Conservation (phyloP, 2,888 invertebrate genomes). For the Hydroisotoma schaefferi region DNA sequence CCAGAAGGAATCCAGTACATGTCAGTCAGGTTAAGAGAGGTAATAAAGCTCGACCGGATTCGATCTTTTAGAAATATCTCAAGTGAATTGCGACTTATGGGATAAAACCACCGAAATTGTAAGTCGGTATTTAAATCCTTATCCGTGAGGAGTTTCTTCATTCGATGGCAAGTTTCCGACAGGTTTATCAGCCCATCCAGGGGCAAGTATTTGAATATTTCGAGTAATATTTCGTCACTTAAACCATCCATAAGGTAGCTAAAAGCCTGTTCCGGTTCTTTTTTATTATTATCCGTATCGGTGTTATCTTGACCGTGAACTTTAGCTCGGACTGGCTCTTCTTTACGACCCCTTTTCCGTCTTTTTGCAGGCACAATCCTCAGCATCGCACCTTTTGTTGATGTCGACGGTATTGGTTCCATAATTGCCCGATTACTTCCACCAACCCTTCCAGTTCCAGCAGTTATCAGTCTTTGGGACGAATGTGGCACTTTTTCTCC, state of each 20-base stretch:
- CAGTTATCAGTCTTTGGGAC: no score
- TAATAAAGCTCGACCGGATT: slow-evolving; percentile 26
- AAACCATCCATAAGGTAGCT: slow-evolving; percentile 5
- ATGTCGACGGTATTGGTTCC: no score
- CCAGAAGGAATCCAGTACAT: slow-evolving; percentile 46
- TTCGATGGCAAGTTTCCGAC: slow-evolving; percentile 35
- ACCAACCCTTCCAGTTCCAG: no score
- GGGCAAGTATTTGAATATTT: slow-evolving; percentile 28
- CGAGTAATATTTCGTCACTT: slow-evolving; percentile 40
- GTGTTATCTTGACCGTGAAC: no score
- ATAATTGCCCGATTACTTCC: no score
- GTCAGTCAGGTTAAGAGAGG: slow-evolving; percentile 33
- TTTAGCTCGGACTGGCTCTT: no score
- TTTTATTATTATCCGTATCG: no score
- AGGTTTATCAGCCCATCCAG: slow-evolving; percentile 35
- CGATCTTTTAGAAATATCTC: slow-evolving; percentile 35
- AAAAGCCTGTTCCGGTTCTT: no score
- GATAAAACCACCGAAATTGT: slow-evolving; percentile 29
- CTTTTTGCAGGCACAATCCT: no score
- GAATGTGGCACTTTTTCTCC: no score
- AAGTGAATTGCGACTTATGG: slow-evolving; percentile 18
- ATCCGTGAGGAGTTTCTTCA: slow-evolving; percentile 36
- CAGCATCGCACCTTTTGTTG: no score
- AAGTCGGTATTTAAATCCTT: slow-evolving; percentile 30
- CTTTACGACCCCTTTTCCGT: no score